Base-by-base conservation (phyloP, 2,113 vertebrate species). In the Halichoeres trimaculatus region DNA sequence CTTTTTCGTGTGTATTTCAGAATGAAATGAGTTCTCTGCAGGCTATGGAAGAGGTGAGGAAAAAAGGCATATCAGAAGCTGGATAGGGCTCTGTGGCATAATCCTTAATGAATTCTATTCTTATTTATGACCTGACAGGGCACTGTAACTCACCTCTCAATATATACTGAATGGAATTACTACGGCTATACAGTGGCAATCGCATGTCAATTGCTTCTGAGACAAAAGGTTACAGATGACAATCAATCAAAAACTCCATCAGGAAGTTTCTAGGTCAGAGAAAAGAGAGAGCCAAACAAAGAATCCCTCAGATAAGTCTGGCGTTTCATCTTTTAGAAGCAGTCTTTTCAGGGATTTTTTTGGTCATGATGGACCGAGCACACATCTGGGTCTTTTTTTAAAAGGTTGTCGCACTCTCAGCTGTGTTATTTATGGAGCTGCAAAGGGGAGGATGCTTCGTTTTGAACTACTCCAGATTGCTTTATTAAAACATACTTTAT, bases 401-500 rank as follows among this genome's bases (percentile, higher is more conserved):
- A 76, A 80, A 76, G 58, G 17, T 54, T 74, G 50, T 38, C 53
- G 51, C 45, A 57, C 55, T 52, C 26, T 70, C 57, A 35, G 61
- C 59, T 59, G 55, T 80, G 69, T 83, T 84, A 76, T 88, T 85
- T 78, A 82, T 80, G 58, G 51, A 43, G 51, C 48, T 57, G 55
- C 57, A 72, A 53, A 67, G 60, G 76, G 41, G 61, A 78, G 54
- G 63, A 72, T 59, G 65, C 68, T 85, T 80, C 76, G 74, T 61
- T 68, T 51, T 70, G 59, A 83, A 70, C 71, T 54, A 75, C 78
- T 82, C 86, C 68, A 72, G 36, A 82, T 64, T 26, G 62, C 67
- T 91, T 92, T 90, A 90, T 93, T 90, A 91, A 90, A 90, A 88
- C 80, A 85, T 86, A 87, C 70, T 89, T 91, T 80, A 91, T 87